These are phyloP conservation scores for Candidula unifasciata DNA, from an alignment of 2,888 invertebrate species.

Conservation along the genomic window DNA sequence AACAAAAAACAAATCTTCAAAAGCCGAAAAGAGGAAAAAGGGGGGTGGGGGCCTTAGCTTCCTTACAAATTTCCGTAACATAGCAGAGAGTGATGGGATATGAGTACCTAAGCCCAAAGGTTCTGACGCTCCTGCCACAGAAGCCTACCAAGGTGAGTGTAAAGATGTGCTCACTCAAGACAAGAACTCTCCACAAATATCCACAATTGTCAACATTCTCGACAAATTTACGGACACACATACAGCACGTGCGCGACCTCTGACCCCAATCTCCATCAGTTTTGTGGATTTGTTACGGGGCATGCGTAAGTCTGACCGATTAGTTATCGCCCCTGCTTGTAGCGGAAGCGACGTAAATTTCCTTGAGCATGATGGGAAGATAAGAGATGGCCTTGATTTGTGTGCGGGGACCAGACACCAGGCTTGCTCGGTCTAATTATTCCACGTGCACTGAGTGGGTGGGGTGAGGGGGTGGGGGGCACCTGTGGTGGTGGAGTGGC, in stretches of 20 bases:
- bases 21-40: too few relatives aligned
- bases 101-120: too few relatives aligned
- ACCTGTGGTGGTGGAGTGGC: too few relatives aligned
- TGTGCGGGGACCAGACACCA: constrained; percentile 16
- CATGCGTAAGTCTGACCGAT: constrained; percentile 42
- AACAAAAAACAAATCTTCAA: too few relatives aligned
- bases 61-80: too few relatives aligned
- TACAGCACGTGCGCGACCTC: constrained; percentile 42
- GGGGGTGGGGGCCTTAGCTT: too few relatives aligned
- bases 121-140: too few relatives aligned
- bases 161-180: neutral
- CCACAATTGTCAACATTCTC: constrained; percentile 38
- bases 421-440: constrained; percentile 20
- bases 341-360: constrained; percentile 44
- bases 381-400: constrained; percentile 42
- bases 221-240: constrained; percentile 40
- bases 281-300: constrained; percentile 22
- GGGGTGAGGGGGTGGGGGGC: too few relatives aligned
- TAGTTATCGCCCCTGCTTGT: constrained; percentile 41
- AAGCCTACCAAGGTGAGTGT: neutral
- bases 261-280: constrained; percentile 49
- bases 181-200: constrained; percentile 16
- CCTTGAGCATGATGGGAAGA: constrained; percentile 32
- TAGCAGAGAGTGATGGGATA: too few relatives aligned
- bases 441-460: neutral